Base-by-base conservation (phyloP, 2,888 invertebrate species). In the Acleris cristana region DNA sequence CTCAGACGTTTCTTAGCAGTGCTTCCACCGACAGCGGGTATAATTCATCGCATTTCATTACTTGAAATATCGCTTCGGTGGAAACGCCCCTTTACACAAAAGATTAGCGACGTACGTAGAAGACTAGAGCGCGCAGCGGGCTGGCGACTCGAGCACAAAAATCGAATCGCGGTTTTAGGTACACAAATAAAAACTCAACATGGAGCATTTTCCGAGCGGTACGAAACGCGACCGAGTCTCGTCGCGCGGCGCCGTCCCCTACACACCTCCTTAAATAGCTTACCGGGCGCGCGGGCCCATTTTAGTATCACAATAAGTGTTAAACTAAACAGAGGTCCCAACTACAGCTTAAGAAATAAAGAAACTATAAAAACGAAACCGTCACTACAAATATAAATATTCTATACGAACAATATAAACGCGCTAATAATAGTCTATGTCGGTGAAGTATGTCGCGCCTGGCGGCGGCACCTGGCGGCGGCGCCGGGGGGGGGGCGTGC, bases 251-350 rank as follows among this genome's bases (percentile, higher is more conserved):
- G 40, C 40, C 40, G 40, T 40, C 40, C 40, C 40, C 40, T 40
- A 40, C 40, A 40, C 40, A 40, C 75, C 76, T 74, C 71, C 79
- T 81, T 82, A 86, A 82, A 84, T 82, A 88, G 79, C 88, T 88
- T 87, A 87, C 81, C 81, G 87, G 85, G 86, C 86, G 76, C 78
- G 82, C 84, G 84, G 81, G 85, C 90, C 89, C 89, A 83, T 79
- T 83, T 84, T 86, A 89, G 86, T 90, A 90, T 90, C 90, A 91
- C 90, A 90, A 89, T 87, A 86, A 78, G 84, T 84, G 88, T 87
- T 83, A 83, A 88, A 88, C 86, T 86, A 88, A 90, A 88, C 78
- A 76, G 80, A 87, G 84, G 83, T 87, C 44, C 86, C 84, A 84
- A 82, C 84, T 84, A 82, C 80, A 79, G 79, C 76, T 83, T 81